Conservation (phyloP, 2,113 vertebrate species). For the Crotalus tigris region DNA sequence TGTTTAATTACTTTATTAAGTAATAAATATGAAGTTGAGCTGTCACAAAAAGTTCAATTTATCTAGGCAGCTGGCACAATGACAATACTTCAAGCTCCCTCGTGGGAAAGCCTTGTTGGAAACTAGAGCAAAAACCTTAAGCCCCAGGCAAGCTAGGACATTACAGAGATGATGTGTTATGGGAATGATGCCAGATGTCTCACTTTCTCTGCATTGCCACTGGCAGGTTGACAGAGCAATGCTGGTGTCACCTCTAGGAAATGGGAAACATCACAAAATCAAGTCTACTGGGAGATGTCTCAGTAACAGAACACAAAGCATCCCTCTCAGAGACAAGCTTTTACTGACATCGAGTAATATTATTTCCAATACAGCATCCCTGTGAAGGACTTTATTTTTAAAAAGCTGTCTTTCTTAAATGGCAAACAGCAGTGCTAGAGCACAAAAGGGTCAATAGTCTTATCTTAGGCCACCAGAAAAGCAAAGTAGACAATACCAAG, state of each 20-base stretch:
- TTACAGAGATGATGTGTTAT: slow-evolving; percentile 27
- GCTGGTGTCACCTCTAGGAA: slow-evolving; percentile 7
- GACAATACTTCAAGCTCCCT: slow-evolving; percentile 11
- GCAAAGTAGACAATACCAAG: slow-evolving; percentile 84
- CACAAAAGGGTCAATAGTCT: slow-evolving; percentile 79
- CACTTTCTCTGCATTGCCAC: slow-evolving; percentile 5
- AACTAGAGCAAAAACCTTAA: slow-evolving; percentile 20
- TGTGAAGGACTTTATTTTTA: background rate
- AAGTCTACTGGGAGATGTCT: slow-evolving; percentile 1
- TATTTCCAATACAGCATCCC: background rate
- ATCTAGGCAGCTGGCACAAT: slow-evolving; percentile 17
- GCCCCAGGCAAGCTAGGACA: slow-evolving; percentile 26
- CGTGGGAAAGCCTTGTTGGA: slow-evolving; percentile 14
- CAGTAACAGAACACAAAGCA: slow-evolving; percentile 9
- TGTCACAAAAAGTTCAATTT: slow-evolving; percentile 15
- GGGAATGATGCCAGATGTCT: slow-evolving; percentile 34
- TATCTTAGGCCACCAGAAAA: slow-evolving; percentile 91
- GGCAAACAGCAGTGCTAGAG: background rate
- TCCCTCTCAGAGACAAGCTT: background rate
- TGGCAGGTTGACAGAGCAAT: background rate
- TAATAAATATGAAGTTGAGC: slow-evolving; percentile 18
- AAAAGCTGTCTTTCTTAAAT: background rate
- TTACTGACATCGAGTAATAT: background rate
- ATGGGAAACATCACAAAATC: background rate
- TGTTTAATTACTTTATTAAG: slow-evolving; percentile 1